phyloP scores from a whole-genome alignment of 1,140 invertebrate genomes.

The Leucophenga varia region DNA sequence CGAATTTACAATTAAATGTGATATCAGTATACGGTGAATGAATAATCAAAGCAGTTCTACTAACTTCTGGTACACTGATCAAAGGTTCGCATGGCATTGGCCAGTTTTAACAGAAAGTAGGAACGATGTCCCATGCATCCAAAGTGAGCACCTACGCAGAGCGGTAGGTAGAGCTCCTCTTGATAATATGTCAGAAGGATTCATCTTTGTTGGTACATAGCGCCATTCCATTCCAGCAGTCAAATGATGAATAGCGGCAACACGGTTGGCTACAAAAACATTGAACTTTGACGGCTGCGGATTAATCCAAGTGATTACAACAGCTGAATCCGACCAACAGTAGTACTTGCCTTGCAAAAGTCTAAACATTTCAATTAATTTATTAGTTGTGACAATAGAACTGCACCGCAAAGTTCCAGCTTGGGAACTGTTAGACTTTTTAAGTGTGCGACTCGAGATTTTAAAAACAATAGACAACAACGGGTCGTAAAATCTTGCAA shows the following conservation, averaged over 20 bases:
- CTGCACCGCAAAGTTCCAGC: conserved; percentile 55
- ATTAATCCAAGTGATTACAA: neutral
- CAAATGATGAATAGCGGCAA: neutral
- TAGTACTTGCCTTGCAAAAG: neutral
- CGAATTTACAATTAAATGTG: neutral
- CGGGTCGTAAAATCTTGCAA: neutral
- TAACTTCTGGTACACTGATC: neutral
- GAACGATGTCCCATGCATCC: too few relatives aligned
- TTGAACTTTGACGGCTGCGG: neutral
- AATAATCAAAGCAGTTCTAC: neutral
- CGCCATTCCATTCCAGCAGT: neutral
- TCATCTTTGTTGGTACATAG: neutral
- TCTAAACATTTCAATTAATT: neutral
- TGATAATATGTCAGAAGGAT: neutral
- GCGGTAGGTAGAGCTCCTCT: too few relatives aligned
- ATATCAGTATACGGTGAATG: neutral
- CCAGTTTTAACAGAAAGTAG: too few relatives aligned
- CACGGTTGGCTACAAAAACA: neutral
- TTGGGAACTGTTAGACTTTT: conserved; percentile 56
- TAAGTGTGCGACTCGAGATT: conserved; percentile 56
- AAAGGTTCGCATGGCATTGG: too few relatives aligned
- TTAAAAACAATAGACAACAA: conserved; percentile 12
- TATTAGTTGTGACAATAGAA: neutral
- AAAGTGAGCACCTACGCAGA: too few relatives aligned
- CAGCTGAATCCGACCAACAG: neutral